Conservation (phyloP, 2,888 invertebrate genomes). For the Metallyticus violacea region DNA sequence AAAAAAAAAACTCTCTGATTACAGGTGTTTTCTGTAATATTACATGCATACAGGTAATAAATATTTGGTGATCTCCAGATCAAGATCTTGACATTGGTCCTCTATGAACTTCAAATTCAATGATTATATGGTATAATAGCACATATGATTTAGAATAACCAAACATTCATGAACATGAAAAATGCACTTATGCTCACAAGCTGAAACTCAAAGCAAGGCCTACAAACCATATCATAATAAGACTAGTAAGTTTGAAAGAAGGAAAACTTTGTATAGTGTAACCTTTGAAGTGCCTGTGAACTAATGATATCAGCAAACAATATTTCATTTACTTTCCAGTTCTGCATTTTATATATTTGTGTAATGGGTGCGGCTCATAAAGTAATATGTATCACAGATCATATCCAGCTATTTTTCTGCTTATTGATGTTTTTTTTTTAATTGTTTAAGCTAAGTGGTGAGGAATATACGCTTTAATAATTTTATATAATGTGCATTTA, state of each 20-base stretch:
- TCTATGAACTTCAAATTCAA: background rate
- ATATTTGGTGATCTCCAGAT: too few species aligned
- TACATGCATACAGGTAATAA: too few species aligned
- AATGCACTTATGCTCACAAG: background rate
- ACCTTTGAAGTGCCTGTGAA: background rate
- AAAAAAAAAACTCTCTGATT: too few species aligned
- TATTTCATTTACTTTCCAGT: background rate
- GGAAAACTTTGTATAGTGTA: background rate
- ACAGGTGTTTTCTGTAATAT: too few species aligned
- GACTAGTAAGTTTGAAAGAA: background rate
- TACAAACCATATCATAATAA: slow-evolving; percentile 7
- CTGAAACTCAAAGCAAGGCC: background rate
- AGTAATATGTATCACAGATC: background rate
- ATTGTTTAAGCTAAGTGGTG: background rate
- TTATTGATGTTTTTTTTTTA: background rate
- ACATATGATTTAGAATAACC: too few species aligned
- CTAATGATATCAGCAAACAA: background rate
- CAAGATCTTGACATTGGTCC: background rate
- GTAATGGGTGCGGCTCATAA: background rate
- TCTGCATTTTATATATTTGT: background rate
- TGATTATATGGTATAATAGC: background rate
- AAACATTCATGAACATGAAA: too few species aligned
- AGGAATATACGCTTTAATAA: background rate
- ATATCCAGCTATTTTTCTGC: background rate
- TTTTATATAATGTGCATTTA: background rate